Base-by-base conservation (phyloP, 2,888 invertebrate genomes). In the Tetrapedia diversipes region DNA sequence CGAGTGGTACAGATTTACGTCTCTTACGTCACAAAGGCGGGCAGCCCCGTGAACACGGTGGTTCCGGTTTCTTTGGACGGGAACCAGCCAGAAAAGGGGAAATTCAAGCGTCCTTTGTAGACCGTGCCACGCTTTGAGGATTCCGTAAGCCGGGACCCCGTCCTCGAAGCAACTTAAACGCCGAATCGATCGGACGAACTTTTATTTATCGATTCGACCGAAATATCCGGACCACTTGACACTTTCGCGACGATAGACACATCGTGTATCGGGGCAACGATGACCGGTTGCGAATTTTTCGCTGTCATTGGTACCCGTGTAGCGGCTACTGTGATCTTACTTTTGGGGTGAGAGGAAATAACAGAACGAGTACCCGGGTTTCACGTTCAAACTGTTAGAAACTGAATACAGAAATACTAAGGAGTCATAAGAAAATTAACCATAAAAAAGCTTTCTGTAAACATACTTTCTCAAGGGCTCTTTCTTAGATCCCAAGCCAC, bases 61-160 rank as follows among this genome's bases (percentile, higher is more conserved):
- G 80, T 83, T 85, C 82, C 83, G 79, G 81, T 86, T 87, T 88
- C 84, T 83, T 83, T 82, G 67, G 79, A 74, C 80, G 79, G n/a
- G 79, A 86, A 86, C 78, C 77, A 74, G 54, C 67, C 61, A 75
- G 78, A 83, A 85, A n/a, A 84, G 82, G 77, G 81, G 81, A 80
- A 85, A 87, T 86, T 85, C 86, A 73, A 71, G 73, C 78, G 64
- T 78, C 83, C 84, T 87, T 88, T 86, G 86, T 82, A 83, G 83
- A 75, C 72, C n/a, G 76, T 69, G 54, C 68, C 60, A 14, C 47
- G 66, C 79, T 83, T 82, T 82, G 78, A 69, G 70, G 76, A 79
- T 76, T 75, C 74, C 73, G 64, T 51, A 59, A 76, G 73, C 71
- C 64, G 59, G 68, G 51, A 32, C 61, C 45, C 49, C 60, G 47